Evolutionary conservation across 2,797 vertebrate species (phyloP), one percentile per base, ranked within the genome.

Genomic region (Coranthus polyacanthus): DNA sequence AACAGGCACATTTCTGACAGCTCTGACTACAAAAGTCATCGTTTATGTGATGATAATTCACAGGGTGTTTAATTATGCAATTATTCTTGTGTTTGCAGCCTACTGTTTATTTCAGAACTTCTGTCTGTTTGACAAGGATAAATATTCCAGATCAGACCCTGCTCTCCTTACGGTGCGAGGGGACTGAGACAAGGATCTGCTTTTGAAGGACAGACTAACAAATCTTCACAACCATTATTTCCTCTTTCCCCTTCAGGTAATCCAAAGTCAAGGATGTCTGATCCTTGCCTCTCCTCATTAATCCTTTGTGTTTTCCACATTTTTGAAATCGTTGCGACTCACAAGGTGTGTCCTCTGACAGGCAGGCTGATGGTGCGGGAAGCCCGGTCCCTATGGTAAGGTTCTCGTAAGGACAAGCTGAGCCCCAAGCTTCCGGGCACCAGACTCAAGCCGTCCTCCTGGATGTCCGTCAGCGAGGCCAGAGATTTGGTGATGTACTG

Each of bases 381-480:
- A 20, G 95, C 94, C 46, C 95, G 92, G 70, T 98, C 97, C 72
- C 95, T 92, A 89, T 93, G 94, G 32, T 93, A 95, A 2, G 94
- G 67, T 54, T 97, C 96, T 24, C 92, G 86, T 16, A 96, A 52
- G 4, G 95, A 92, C 73, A 95, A 91, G 69, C 95, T 94, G 20
- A 92, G 63, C 0, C 67, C 78, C 10, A 95, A 85, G 12, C 94
- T 92, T 0, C 95, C 94, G 54, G 78, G 60, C 42, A 58, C 45
- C 8, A 89, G 76, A 61, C 85, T 78, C 26, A 90, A 52, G 2
- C 95, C 91, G 0, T 96, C 95, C 87, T 99, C 98, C 44, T 96
- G 95, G 88, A 99, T 98, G 89, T 99, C 98, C 0, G 96, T 96
- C 4, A 99, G 93, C 2, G 97, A 99, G 5, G 97, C 98, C 89